Conservation (phyloP, 1,140 invertebrate species). For the Hycleus cichorii region DNA sequence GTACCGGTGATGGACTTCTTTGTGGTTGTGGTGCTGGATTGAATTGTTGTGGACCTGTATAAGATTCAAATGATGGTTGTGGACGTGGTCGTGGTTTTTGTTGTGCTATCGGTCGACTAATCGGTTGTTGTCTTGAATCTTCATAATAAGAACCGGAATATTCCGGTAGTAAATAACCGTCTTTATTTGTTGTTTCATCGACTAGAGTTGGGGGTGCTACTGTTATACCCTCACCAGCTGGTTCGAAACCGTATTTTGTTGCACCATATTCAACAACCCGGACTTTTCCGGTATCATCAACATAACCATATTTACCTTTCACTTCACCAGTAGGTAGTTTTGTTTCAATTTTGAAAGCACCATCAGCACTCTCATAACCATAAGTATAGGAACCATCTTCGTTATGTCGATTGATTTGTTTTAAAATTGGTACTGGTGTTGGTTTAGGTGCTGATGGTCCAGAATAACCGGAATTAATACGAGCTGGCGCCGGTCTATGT, state of each 20-base stretch:
- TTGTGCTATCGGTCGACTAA: conserved; percentile 22
- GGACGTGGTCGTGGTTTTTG: conserved; percentile 33
- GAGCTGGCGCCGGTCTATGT: conserved; percentile 46
- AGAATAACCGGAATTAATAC: conserved; percentile 38
- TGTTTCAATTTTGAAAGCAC: conserved; percentile 80
- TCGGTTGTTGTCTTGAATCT: conserved; percentile 39
- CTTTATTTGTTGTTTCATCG: conserved; percentile 57
- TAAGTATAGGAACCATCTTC: conserved; percentile 83
- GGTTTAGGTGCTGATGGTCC: conserved; percentile 46
- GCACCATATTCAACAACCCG: conserved; percentile 82
- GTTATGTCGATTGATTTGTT: conserved; percentile 79
- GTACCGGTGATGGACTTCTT: conserved; percentile 23
- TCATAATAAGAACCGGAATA: conserved; percentile 46
- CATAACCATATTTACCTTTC: conserved; percentile 80
- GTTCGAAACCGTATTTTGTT: conserved; percentile 79
- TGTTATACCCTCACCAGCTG: conserved; percentile 76
- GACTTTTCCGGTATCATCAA: conserved; percentile 72
- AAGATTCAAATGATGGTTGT: conserved; percentile 24
- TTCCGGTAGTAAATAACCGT: conserved; percentile 40
- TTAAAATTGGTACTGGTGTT: conserved; percentile 70
- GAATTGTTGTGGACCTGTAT: conserved; percentile 26
- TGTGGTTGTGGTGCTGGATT: conserved; percentile 24
- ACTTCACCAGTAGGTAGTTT: conserved; percentile 71
- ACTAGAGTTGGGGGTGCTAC: conserved; percentile 72
- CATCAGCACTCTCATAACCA: conserved; percentile 76